Evolutionary conservation across 2,797 vertebrate genomes (phyloP).

Genomic region (Tapera naevia): DNA sequence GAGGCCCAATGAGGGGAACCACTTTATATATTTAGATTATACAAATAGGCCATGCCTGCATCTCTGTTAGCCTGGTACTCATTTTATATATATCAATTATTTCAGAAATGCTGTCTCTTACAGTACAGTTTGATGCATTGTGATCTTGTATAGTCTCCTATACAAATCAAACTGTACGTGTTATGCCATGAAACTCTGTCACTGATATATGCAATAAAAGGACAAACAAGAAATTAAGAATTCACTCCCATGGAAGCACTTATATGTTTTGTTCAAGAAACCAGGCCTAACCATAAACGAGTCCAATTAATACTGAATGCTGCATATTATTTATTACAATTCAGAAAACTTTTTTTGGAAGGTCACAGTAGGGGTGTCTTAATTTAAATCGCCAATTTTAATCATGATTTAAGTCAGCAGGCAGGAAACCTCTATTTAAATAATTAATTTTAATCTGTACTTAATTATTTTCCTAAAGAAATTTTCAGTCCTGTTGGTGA

Average conservation of each 20-base stretch:
- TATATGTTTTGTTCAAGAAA: not conserved
- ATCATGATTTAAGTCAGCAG: conserved; percentile 32
- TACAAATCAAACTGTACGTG: not conserved
- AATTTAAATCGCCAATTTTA: conserved; percentile 25
- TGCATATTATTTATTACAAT: conserved; percentile 44
- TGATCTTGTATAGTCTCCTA: not conserved
- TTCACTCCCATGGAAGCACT: not conserved
- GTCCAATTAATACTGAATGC: not conserved
- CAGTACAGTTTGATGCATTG: not conserved
- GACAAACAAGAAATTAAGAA: conserved; percentile 28
- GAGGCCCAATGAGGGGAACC: not conserved
- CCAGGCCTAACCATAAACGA: not conserved
- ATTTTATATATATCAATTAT: not conserved
- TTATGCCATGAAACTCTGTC: not conserved
- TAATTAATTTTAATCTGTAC: conserved; percentile 35
- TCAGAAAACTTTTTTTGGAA: conserved; percentile 47
- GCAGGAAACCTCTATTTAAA: conserved; percentile 22
- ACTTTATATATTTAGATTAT: not conserved
- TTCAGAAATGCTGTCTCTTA: not conserved
- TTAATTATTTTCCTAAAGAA: conserved; percentile 42
- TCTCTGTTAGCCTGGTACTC: not conserved
- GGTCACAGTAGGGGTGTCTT: not conserved
- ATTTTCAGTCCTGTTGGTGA: not conserved
- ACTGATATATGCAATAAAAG: not conserved
- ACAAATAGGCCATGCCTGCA: not conserved